Evolutionary conservation across 2,113 vertebrate genomes (phyloP), one percentile per base, ranked within the genome.

Genomic region (Corythoichthys haematopterus): DNA sequence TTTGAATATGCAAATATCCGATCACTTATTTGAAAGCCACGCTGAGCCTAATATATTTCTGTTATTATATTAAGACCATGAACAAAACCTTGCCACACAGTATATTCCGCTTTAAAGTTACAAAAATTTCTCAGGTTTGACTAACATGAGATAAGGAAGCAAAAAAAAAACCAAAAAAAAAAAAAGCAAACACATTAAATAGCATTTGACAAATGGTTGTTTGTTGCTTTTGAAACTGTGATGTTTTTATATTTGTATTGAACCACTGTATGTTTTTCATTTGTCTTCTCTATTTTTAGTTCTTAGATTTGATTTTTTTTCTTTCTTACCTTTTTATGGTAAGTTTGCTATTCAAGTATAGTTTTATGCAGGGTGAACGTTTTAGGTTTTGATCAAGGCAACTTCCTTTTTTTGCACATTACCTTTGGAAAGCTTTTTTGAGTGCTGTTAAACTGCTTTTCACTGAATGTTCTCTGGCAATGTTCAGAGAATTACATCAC

Each of bases 1-100:
- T 77, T 79, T 70, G 69, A 72, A 77, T 75, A 77, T 69, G 61
- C 43, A 81, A 77, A 84, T 69, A 13, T 8, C 10, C 20, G 16
- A 70, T 35, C 35, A 33, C n/a, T 43, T 47, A 63, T 72, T 68
- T 45, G 70, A 53, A 71, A 62, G 46, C 56, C 47, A 58, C 4
- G 28, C 46, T 65, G 60, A 50, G 47, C 56, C 13, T 15, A 43
- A 14, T 28, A 28, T 62, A 6, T 46, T 9, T 61, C n/a, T 62
- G 20, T 62, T 7, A 46, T 46, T 38, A 57, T 3, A 45, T 43
- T 16, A 36, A 61, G 6, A 43, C 16, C 11, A 20, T 20, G 57
- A 59, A 59, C 16, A 9, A 59, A 61, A 61, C n/a, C 15, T 43
- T 43, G 20, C 60, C 20, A 33, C 12, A 33, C 28, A n/a, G 40